phyloP scores from a whole-genome alignment of 2,797 vertebrate species.

The Mionectes olivaceus region DNA sequence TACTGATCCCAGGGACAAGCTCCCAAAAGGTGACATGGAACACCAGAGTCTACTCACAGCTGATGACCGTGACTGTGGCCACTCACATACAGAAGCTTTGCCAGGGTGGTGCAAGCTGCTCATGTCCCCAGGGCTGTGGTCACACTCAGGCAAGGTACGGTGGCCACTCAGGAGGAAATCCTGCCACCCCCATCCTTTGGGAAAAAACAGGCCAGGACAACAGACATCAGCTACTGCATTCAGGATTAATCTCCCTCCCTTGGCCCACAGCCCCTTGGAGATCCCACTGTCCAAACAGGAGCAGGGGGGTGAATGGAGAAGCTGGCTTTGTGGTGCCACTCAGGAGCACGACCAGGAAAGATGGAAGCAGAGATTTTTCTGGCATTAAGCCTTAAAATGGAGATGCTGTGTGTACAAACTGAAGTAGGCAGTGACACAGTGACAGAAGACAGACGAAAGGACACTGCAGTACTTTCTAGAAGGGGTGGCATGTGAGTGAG shows the following conservation, averaged over 20 bases:
- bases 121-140: background rate
- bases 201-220: background rate
- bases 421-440: background rate
- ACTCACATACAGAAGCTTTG: background rate
- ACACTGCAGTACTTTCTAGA: background rate
- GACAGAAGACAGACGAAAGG: background rate
- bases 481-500: background rate
- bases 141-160: background rate
- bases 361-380: background rate
- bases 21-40: background rate
- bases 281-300: fast-evolving
- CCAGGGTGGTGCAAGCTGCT: fast-evolving
- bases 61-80: background rate
- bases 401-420: background rate
- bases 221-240: background rate
- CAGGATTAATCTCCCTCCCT: background rate
- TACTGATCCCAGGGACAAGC: background rate
- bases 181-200: background rate
- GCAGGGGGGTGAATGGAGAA: background rate
- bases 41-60: background rate
- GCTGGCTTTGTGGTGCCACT: background rate
- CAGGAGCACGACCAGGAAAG: background rate
- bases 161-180: background rate
- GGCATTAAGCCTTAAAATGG: background rate
- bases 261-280: background rate